A percentile compares a stretch with the other conserved stretches of the same genome.
phyloP scores from a whole-genome alignment of 2,888 invertebrate species.

The Drosophila nr. perissopoda region DNA sequence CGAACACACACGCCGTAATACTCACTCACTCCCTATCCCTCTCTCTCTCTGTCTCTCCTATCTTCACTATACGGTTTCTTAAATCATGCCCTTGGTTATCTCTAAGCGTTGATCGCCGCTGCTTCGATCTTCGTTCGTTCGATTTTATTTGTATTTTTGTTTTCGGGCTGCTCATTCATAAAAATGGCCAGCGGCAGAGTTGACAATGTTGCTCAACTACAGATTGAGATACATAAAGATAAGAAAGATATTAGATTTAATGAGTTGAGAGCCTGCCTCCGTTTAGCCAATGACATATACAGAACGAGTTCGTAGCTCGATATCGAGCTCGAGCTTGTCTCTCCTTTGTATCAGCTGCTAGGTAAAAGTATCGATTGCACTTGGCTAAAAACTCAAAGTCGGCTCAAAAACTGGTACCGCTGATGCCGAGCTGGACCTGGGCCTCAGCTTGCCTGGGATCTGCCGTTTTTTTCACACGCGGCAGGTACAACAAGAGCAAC shows the following conservation, averaged over 20 bases:
- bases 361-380: constrained; percentile 75
- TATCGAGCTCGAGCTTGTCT: constrained; percentile 18
- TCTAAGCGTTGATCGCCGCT: constrained; percentile 72
- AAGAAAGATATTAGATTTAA: constrained; percentile 75
- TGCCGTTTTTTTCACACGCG: constrained; percentile 66
- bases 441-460: background rate
- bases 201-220: constrained; percentile 76
- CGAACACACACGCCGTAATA: constrained; percentile 41
- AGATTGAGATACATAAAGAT: constrained; percentile 74
- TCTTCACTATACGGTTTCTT: constrained; percentile 12
- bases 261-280: constrained; percentile 61
- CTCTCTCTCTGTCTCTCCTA: constrained; percentile 15
- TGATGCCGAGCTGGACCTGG: constrained; percentile 1
- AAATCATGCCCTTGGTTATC: constrained; percentile 57
- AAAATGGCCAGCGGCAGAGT: constrained; percentile 64
- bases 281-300: constrained; percentile 55
- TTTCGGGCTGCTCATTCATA: constrained; percentile 63
- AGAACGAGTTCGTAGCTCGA: constrained; percentile 27
- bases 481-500: constrained; percentile 62
- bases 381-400: constrained; percentile 61
- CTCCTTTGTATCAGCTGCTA: constrained; percentile 20
- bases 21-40: constrained; percentile 7
- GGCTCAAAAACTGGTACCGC: constrained; percentile 68
- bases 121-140: constrained; percentile 24
- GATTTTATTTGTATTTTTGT: constrained; percentile 2